A percentile compares a stretch with the other conserved stretches of the same genome.
These are phyloP conservation scores for Erythrocebus patas DNA, from an alignment of 2,113 vertebrate genomes.

Conservation along the genomic window DNA sequence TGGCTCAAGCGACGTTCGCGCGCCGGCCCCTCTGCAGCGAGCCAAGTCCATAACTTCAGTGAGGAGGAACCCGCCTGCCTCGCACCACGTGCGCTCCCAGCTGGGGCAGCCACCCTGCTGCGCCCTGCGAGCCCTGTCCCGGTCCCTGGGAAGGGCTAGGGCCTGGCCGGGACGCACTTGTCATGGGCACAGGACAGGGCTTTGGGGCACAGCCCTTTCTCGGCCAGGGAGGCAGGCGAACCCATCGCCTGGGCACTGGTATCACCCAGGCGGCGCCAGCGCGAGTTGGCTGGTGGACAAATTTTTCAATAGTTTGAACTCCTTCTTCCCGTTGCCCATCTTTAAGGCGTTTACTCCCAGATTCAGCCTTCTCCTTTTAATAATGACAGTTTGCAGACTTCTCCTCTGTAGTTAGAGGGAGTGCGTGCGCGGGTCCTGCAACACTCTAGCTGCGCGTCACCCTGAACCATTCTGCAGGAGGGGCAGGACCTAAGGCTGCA, in stretches of 20 bases:
- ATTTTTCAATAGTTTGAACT: background rate
- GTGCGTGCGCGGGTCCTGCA: background rate
- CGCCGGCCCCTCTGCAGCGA: constrained; percentile 57
- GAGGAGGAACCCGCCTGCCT: background rate
- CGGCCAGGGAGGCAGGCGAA: constrained; percentile 47
- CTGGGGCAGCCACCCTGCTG: constrained; percentile 65
- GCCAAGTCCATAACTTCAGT: constrained; percentile 75
- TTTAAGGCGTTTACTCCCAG: background rate
- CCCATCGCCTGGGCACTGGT: constrained; percentile 38
- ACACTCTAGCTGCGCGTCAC: constrained; percentile 11
- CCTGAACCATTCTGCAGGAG: rapidly evolving
- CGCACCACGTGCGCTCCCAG: constrained; percentile 32
- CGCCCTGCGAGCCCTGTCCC: constrained; percentile 65
- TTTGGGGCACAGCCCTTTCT: constrained; percentile 57
- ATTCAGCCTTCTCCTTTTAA: background rate
- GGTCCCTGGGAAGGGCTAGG: background rate
- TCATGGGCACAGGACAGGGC: constrained; percentile 49
- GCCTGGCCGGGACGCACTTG: constrained; percentile 64
- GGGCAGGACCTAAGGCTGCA: background rate
- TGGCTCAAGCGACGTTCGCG: constrained; percentile 66
- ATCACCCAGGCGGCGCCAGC: background rate
- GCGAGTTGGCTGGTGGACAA: background rate
- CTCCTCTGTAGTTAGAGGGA: background rate
- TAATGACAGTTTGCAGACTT: background rate
- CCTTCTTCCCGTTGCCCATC: no score